Conservation (phyloP, 2,797 vertebrate species). For the Oophaga sylvatica region DNA sequence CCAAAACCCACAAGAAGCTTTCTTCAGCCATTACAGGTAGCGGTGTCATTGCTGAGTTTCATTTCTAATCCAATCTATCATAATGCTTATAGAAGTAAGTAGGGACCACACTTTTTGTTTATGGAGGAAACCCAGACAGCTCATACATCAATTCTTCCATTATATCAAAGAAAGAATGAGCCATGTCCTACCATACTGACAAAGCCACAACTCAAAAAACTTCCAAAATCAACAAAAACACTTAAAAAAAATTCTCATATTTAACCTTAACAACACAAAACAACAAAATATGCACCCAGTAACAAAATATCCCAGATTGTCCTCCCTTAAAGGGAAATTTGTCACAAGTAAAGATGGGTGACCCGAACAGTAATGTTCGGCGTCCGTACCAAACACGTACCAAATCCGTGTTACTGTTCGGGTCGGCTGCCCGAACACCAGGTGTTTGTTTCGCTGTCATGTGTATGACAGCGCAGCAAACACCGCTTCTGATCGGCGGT, state of each 20-base stretch:
- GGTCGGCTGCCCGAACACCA: too few species aligned
- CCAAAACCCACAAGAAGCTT: slow-evolving; percentile 37
- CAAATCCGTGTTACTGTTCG: too few species aligned
- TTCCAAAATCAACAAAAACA: not conserved
- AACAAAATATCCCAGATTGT: too few species aligned
- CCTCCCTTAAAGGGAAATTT: too few species aligned
- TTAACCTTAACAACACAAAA: not conserved
- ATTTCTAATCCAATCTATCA: not conserved
- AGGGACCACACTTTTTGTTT: not conserved
- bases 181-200: not conserved
- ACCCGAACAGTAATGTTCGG: too few species aligned
- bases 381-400: too few species aligned
- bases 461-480: too few species aligned
- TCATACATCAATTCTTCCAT: not conserved
- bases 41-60: not conserved
- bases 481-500: too few species aligned
- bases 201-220: too few species aligned
- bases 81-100: not conserved
- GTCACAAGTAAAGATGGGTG: too few species aligned
- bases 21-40: slow-evolving; percentile 25
- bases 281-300: too few species aligned
- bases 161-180: not conserved
- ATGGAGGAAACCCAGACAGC: not conserved
- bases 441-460: too few species aligned
- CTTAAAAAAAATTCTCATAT: not conserved